A percentile compares a stretch with the other conserved stretches of the same genome.
phyloP scores from a whole-genome alignment of 1,140 invertebrate species.

The Eufriesea mexicana region DNA sequence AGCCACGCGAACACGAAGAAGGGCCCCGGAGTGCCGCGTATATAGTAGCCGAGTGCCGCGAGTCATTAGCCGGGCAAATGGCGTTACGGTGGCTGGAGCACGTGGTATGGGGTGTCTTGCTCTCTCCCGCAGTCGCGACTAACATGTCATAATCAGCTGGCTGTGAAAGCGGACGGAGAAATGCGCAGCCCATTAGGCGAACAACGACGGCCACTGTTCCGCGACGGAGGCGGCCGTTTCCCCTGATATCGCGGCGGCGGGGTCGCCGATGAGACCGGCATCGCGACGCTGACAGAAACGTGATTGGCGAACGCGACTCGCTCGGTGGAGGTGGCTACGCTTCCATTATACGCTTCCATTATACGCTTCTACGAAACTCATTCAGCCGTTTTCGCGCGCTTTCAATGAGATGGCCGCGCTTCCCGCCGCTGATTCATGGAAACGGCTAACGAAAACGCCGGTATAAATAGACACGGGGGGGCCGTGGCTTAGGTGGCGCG shows the following conservation, averaged over 20 bases:
- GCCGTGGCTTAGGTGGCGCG: conserved; percentile 12
- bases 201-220: conserved; percentile 77
- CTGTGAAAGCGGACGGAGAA: conserved; percentile 80
- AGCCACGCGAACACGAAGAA: conserved; percentile 17
- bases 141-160: conserved; percentile 82
- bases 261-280: conserved; percentile 30
- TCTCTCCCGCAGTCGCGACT: conserved; percentile 71
- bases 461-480: conserved; percentile 21
- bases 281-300: conserved; percentile 48
- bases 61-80: conserved; percentile 81
- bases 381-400: conserved; percentile 62
- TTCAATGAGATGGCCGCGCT: conserved; percentile 62
- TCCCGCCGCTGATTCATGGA: conserved; percentile 44
- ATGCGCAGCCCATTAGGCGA: conserved; percentile 79
- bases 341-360: conserved; percentile 64
- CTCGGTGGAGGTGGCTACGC: conserved; percentile 36
- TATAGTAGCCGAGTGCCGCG: conserved; percentile 75
- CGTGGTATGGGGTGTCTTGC: conserved; percentile 71
- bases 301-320: conserved; percentile 40
- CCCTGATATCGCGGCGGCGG: conserved; percentile 49
- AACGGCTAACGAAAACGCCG: conserved; percentile 28
- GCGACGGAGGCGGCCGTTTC: conserved; percentile 64
- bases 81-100: conserved; percentile 79
- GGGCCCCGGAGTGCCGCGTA: too few relatives aligned
- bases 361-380: conserved; percentile 62